A percentile compares a stretch with the other conserved stretches of the same genome.
phyloP scores from a whole-genome alignment of 2,888 invertebrate genomes.

The Drosophila fulvimacula region DNA sequence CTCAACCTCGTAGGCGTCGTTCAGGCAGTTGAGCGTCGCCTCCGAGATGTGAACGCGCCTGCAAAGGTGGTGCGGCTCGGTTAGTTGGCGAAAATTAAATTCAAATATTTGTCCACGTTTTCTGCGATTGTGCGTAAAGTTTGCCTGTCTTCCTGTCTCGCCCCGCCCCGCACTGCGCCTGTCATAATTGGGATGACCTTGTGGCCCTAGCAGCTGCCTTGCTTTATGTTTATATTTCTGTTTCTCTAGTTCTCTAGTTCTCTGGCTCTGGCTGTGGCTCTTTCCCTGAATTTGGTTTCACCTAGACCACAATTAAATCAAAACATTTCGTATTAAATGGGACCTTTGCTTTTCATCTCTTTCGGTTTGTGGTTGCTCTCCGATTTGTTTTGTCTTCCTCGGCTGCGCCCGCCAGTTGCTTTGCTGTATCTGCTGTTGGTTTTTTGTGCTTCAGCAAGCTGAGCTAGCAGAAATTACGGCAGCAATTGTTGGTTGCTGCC shows the following conservation, averaged over 20 bases:
- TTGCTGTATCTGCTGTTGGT: constrained; percentile 20
- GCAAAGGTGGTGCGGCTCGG: not conserved
- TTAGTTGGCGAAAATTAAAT: constrained; percentile 75
- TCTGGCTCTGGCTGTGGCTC: constrained; percentile 12
- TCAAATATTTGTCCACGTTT: constrained; percentile 75
- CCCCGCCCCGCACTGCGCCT: too few species aligned
- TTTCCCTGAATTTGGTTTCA: constrained; percentile 1
- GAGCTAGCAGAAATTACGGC: constrained; percentile 62
- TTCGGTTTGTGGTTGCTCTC: constrained; percentile 45
- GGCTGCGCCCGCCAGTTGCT: not conserved
- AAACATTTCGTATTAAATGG: constrained; percentile 72
- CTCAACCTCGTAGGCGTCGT: constrained; percentile 96
- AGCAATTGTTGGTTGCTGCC: constrained; percentile 54
- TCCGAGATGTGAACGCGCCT: constrained; percentile 98
- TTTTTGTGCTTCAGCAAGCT: constrained; percentile 62
- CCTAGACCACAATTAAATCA: constrained; percentile 77
- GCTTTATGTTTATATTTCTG: constrained; percentile 23
- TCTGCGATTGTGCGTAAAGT: constrained; percentile 62
- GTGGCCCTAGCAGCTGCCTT: constrained; percentile 14
- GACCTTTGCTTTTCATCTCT: constrained; percentile 51
- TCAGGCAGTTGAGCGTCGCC: constrained; percentile 93
- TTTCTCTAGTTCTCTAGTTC: constrained; percentile 29
- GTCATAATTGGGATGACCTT: constrained; percentile 66
- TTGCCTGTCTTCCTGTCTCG: constrained; percentile 6
- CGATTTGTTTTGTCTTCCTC: constrained; percentile 27